Percentiles rank a stretch among this genome's conserved stretches.
phyloP scores from a whole-genome alignment of 2,113 vertebrate species.

The Heloderma charlesbogerti region DNA sequence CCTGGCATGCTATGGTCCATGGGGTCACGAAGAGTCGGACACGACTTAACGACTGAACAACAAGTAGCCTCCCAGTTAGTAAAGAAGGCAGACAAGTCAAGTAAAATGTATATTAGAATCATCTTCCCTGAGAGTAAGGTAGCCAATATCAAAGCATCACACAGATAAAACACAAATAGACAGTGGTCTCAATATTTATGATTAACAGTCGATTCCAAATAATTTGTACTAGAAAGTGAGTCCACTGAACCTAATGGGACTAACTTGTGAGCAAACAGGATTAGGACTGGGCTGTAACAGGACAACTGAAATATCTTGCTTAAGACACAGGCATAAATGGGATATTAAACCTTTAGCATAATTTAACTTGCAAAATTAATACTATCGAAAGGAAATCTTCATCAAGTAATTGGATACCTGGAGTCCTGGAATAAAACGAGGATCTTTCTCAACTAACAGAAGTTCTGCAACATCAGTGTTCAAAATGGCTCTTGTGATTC shows the following conservation, averaged over 20 bases:
- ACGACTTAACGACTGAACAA: too few species aligned
- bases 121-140: not conserved
- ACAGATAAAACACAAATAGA: too few species aligned
- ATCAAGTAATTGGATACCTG: slow-evolving; percentile 80
- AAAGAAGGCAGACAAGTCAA: not conserved
- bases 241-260: not conserved
- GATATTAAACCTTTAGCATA: not conserved
- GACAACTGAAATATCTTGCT: not conserved
- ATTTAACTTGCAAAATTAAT: not conserved
- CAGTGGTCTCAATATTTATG: too few species aligned
- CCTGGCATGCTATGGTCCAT: too few species aligned
- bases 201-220: not conserved
- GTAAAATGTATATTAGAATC: not conserved
- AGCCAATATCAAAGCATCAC: too few species aligned
- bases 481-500: slow-evolving; percentile 94
- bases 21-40: too few species aligned
- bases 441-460: slow-evolving; percentile 95
- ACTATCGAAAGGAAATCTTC: fast-evolving
- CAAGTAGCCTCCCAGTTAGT: not conserved
- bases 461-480: slow-evolving; percentile 84
- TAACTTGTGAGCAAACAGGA: not conserved
- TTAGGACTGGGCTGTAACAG: not conserved
- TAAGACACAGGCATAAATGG: not conserved
- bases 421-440: slow-evolving; percentile 92
- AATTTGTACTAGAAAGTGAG: not conserved